phyloP scores from a whole-genome alignment of 2,113 vertebrate species.

The Pachypanchax playfairii region DNA sequence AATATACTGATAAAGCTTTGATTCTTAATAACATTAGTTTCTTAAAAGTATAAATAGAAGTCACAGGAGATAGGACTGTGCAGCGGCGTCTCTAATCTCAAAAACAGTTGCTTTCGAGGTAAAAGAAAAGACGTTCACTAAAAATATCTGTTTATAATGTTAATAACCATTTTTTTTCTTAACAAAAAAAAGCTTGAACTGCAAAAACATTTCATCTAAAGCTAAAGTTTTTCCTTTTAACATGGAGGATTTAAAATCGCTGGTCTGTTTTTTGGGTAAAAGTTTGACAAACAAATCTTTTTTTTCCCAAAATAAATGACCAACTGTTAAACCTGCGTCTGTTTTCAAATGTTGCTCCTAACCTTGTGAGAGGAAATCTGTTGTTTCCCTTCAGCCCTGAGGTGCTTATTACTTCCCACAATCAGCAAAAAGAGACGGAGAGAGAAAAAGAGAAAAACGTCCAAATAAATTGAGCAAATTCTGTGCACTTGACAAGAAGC shows the following conservation, averaged over 20 bases:
- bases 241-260: slow-evolving; percentile 5
- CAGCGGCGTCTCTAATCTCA: slow-evolving; percentile 46
- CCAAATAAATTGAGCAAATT: slow-evolving; percentile 38
- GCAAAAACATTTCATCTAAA: slow-evolving; percentile 14
- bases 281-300: neutral
- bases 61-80: slow-evolving; percentile 58
- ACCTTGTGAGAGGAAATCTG: slow-evolving; percentile 53
- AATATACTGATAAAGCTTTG: slow-evolving; percentile 73
- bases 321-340: slow-evolving; percentile 35
- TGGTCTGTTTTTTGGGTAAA: neutral
- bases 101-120: slow-evolving; percentile 72
- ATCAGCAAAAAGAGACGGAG: slow-evolving; percentile 22
- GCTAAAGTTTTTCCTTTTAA: slow-evolving; percentile 3
- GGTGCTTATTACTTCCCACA: slow-evolving; percentile 40
- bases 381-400: slow-evolving; percentile 54
- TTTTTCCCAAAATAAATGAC: slow-evolving; percentile 17
- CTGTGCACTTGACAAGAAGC: slow-evolving; percentile 23
- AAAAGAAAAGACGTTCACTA: slow-evolving; percentile 32
- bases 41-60: slow-evolving; percentile 70
- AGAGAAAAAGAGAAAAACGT: slow-evolving; percentile 5
- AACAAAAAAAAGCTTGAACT: neutral
- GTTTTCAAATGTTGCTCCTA: slow-evolving; percentile 45
- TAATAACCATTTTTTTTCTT: slow-evolving; percentile 39
- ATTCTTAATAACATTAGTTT: slow-evolving; percentile 70
- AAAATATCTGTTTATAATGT: slow-evolving; percentile 59